These are phyloP conservation scores for Theonella swinhoei DNA, from an alignment of 37 sponge, comb jelly and placozoan species.

Conservation along the genomic window DNA sequence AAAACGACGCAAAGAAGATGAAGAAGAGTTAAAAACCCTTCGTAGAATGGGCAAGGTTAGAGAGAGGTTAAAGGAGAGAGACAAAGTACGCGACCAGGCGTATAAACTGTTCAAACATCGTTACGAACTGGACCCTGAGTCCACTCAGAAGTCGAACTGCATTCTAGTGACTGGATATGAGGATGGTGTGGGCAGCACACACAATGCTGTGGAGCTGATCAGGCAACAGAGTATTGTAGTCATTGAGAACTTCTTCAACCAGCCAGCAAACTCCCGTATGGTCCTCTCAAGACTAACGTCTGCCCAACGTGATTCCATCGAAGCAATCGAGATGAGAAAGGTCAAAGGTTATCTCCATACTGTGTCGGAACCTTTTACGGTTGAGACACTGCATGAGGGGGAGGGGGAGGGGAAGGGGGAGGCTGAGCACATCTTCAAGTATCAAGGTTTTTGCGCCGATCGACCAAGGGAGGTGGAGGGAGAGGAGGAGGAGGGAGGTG, in stretches of 20 bases:
- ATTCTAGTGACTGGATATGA: slow-evolving; percentile 4
- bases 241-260: slow-evolving; percentile 28
- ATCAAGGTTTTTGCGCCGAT: too few relatives aligned
- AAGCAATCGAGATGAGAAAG: not conserved
- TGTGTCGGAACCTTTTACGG: too few relatives aligned
- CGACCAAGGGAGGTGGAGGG: too few relatives aligned
- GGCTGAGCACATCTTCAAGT: too few relatives aligned
- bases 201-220: not conserved
- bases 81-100: not conserved
- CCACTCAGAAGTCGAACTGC: not conserved
- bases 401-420: too few relatives aligned
- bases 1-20: not conserved
- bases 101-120: not conserved
- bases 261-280: not conserved
- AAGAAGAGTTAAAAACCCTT: not conserved
- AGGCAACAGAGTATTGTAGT: slow-evolving; percentile 22
- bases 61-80: not conserved
- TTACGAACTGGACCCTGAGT: not conserved
- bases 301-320: not conserved
- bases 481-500: too few relatives aligned
- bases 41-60: not conserved
- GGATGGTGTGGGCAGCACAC: not conserved
- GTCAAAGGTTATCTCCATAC: too few relatives aligned
- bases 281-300: slow-evolving; percentile 12
- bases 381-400: too few relatives aligned